These are phyloP conservation scores for Gastracanthus pulcherrimus DNA, from an alignment of 2,888 invertebrate genomes.

Conservation along the genomic window DNA sequence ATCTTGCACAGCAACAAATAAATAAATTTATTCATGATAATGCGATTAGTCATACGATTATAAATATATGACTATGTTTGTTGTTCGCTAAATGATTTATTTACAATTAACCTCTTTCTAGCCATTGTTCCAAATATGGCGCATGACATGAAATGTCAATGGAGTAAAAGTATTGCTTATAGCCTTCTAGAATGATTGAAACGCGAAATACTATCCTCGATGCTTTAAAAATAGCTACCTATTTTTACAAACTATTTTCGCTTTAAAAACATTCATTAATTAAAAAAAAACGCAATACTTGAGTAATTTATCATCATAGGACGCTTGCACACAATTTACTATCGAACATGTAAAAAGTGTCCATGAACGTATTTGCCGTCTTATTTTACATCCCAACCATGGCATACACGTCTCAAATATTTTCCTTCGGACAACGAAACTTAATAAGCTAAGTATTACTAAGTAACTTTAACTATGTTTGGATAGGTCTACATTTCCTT, in stretches of 20 bases:
- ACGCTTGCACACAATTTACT: too few species aligned
- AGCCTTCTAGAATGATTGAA: not conserved
- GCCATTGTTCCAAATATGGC: constrained; percentile 34
- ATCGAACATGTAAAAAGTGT: too few species aligned
- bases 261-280: too few species aligned
- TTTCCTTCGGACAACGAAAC: too few species aligned
- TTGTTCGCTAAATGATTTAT: constrained; percentile 21
- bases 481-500: not conserved
- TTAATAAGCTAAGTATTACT: too few species aligned
- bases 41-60: constrained; percentile 25
- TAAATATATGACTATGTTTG: not conserved
- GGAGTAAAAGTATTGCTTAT: not conserved
- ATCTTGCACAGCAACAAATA: constrained; percentile 18
- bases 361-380: too few species aligned
- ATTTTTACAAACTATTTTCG: too few species aligned
- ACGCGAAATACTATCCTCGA: not conserved
- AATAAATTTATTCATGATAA: constrained; percentile 37
- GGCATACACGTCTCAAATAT: too few species aligned
- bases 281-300: too few species aligned
- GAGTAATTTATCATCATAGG: too few species aligned
- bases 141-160: not conserved
- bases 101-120: constrained; percentile 32
- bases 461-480: not conserved
- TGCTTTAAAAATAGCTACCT: not conserved
- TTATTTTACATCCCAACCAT: too few species aligned